These are phyloP conservation scores for Psylliodes chrysocephalus DNA, from an alignment of 2,888 invertebrate genomes.

Conservation along the genomic window DNA sequence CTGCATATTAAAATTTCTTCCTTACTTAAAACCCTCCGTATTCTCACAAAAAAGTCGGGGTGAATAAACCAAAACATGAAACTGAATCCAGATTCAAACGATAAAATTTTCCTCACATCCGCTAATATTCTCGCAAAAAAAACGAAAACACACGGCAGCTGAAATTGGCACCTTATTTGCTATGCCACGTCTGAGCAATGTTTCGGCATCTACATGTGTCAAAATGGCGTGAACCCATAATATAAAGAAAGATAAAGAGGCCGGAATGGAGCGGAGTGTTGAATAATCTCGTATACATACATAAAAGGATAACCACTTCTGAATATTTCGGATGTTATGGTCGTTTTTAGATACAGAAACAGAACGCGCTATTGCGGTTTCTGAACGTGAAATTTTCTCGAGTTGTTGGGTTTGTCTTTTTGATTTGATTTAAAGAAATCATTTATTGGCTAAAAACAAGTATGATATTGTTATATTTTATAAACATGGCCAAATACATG, in stretches of 20 bases:
- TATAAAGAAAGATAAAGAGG: slow-evolving; percentile 56
- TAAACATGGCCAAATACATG: too few relatives aligned
- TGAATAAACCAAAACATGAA: not conserved
- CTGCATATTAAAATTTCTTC: too few relatives aligned
- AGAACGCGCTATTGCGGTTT: slow-evolving; percentile 22
- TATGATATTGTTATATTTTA: too few relatives aligned
- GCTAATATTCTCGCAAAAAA: slow-evolving; percentile 7
- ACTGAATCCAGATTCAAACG: not conserved
- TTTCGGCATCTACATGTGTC: slow-evolving; percentile 55
- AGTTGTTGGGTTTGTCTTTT: too few relatives aligned
- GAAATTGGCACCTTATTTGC: slow-evolving; percentile 46
- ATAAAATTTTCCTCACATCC: slow-evolving; percentile 18
- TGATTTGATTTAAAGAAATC: too few relatives aligned
- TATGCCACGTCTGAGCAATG: slow-evolving; percentile 56
- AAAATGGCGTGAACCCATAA: slow-evolving; percentile 55
- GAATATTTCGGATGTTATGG: slow-evolving; percentile 63
- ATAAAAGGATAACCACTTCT: slow-evolving; percentile 58
- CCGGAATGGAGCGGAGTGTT: slow-evolving; percentile 47
- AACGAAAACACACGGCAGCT: not conserved
- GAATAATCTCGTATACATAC: slow-evolving; percentile 56
- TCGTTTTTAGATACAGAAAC: slow-evolving; percentile 19
- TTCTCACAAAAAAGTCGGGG: too few relatives aligned
- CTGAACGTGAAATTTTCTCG: not conserved
- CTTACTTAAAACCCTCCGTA: too few relatives aligned
- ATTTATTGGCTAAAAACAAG: too few relatives aligned